Base-by-base conservation (phyloP, 2,888 invertebrate genomes). In the Sphaerophoria rueppellii region DNA sequence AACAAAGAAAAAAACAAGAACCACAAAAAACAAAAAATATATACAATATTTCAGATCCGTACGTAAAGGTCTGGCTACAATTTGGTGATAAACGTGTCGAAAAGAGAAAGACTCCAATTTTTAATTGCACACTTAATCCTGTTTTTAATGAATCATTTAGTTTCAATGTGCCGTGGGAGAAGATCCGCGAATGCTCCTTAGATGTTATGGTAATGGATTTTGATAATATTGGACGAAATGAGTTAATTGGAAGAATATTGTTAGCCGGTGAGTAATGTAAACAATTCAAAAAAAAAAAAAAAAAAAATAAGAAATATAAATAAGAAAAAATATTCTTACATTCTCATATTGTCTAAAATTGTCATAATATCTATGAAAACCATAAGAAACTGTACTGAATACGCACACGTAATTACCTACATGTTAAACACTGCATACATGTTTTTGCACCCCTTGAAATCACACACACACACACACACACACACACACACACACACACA, bases 131-230 rank as follows among this genome's bases (percentile, higher is more conserved):
- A 70, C 93, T 98, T 88, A 98, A 98, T 93, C 98, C 98, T 0
- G 96, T 98, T 81, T 98, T 98, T 94, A 98, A 98, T 92, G 98
- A 98, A 93, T 96, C 97, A 11, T 98, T 98, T 93, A 96, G 96
- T 67, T 98, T 98, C 94, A 97, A 97, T 92, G 98, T 98, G 70
- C 98, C 98, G 14, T 98, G 98, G 98, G 98, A 98, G 93, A 97
- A 98, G 92, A 98, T 98, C 88, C 93, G 98, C 77, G 98, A 98
- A 91, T 98, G 98, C 90, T 97, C 97, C 61, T 93, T 98, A 87
- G 97, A 98, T 90, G 96, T 98, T 24, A 96, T 96, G 93, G 98
- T 98, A 79, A 98, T 98, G 98, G 98, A 98, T 93, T 98, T 98
- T 91, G 98, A 98, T 92, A 98, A 98, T 91, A 97, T 98, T 88